Conservation (phyloP, 2,113 vertebrate genomes). For the Rutilus rutilus region DNA sequence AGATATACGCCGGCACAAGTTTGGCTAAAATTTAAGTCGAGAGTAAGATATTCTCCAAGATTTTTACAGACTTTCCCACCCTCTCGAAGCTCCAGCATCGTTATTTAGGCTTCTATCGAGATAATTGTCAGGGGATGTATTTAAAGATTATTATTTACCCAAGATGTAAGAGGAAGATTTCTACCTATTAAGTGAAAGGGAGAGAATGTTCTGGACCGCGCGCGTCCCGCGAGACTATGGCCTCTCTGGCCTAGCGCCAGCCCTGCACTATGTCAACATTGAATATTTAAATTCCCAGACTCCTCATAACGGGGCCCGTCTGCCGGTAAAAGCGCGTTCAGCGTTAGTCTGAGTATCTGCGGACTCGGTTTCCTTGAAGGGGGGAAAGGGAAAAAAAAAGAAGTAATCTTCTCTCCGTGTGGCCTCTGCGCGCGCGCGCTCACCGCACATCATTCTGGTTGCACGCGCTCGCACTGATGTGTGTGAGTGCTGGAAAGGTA, state of each 20-base stretch:
- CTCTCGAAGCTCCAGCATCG: conserved; percentile 32
- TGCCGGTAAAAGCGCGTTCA: conserved; percentile 93
- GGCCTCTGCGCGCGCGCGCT: conserved; percentile 37
- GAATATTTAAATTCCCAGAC: conserved; percentile 99
- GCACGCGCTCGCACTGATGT: conserved; percentile 35
- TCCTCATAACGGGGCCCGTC: conserved; percentile 88
- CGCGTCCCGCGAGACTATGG: conserved; percentile 76
- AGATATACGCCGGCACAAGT: neutral
- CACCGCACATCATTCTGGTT: conserved; percentile 37
- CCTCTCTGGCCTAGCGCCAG: conserved; percentile 83
- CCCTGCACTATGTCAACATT: conserved; percentile 95
- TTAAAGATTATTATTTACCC: conserved; percentile 66
- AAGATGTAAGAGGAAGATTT: conserved; percentile 80
- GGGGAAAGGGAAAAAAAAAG: neutral
- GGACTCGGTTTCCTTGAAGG: neutral
- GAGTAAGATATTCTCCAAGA: neutral
- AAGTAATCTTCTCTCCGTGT: conserved; percentile 28
- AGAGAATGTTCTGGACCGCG: conserved; percentile 78
- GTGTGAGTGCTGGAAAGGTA: conserved; percentile 39
- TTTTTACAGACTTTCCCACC: conserved; percentile 25
- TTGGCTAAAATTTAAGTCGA: neutral
- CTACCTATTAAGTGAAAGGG: conserved; percentile 80
- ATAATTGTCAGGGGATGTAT: conserved; percentile 53
- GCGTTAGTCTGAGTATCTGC: conserved; percentile 80
- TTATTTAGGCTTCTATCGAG: conserved; percentile 4